Evolutionary conservation across 2,113 vertebrate species (phyloP), one percentile per base, ranked within the genome.

Genomic region (Narcine bancroftii): DNA sequence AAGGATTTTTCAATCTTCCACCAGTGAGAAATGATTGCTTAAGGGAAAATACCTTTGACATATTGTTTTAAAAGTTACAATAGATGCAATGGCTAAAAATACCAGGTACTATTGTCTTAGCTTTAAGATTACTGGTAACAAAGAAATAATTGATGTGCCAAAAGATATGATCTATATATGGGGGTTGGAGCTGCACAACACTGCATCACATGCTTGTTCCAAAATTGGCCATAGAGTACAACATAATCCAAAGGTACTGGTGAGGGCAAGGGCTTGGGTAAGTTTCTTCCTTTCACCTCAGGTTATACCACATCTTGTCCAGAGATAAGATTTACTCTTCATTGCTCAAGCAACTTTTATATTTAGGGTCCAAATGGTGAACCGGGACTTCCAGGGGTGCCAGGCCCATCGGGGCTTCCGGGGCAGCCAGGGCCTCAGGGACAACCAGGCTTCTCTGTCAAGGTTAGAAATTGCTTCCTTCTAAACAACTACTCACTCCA

Each of bases 391-490:
- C 95, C 95, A 75, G 97, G 97, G 0, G 93, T 95, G 92, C 87
- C 97, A 92, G 94, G 97, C 89, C 93, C 96, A 26, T 94, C 96
- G 4, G 97, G 97, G 6, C 72, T 96, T 4, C 95, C 96, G 21
- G 96, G 96, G 39, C 95, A 95, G 10, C 69, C 93, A 4, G 97
- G 97, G 19, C 94, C 95, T 21, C 87, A 92, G 2, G 97, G 97
- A 0, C 93, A 95, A 71, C 95, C 96, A 17, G 97, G 97, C 17
- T 89, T 94, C 66, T 97, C 97, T 47, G 81, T 97, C 77, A 98
- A 98, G 96, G 98, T 98, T 93, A 93, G 92, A 7, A 66, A 24
- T 10, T 39, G 0, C 10, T 17, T 26, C 33, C 6, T 87, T 39
- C 53, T 60, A 17, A 81, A 60, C n/a, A 7, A n/a, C 21, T 60